These are phyloP conservation scores for Apodemia duryi DNA, from an alignment of 2,888 invertebrate species.

Conservation along the genomic window DNA sequence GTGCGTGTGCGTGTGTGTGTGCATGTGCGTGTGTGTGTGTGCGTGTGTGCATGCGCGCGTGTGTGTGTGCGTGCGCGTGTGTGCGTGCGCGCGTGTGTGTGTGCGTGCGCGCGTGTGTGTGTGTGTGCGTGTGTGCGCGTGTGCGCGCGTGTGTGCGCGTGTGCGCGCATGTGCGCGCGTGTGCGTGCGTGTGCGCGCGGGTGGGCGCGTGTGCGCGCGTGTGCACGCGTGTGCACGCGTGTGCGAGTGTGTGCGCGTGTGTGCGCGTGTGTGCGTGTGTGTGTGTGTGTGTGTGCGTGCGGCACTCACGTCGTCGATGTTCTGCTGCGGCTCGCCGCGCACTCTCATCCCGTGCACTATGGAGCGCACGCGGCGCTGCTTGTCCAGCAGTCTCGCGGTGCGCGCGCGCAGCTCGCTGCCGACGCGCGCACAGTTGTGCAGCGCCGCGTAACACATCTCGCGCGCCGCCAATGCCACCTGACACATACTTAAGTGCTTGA, in stretches of 20 bases:
- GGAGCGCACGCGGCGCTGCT: slow-evolving; percentile 90
- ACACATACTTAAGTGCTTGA: too few relatives aligned
- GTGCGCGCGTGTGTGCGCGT: background rate
- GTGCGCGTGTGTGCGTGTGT: background rate
- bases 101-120: background rate
- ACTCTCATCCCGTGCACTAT: slow-evolving; percentile 88
- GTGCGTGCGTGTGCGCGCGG: background rate
- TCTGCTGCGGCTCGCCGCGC: slow-evolving; percentile 87
- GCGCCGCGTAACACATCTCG: slow-evolving; percentile 54
- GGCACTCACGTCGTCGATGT: slow-evolving; percentile 85
- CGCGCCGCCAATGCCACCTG: slow-evolving; percentile 50
- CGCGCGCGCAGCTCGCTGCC: slow-evolving; percentile 34
- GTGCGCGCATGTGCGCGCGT: too few relatives aligned
- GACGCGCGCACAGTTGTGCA: slow-evolving; percentile 49
- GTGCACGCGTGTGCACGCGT: too few relatives aligned
- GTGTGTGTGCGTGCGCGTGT: background rate
- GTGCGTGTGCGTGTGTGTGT: too few relatives aligned
- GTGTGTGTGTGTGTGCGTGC: background rate
- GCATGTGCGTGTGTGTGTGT: too few relatives aligned
- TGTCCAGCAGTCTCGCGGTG: slow-evolving; percentile 90
- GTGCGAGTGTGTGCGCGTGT: background rate
- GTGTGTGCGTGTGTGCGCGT: background rate
- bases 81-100: background rate
- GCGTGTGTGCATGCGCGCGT: too few relatives aligned
- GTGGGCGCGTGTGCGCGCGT: too few relatives aligned